Evolutionary conservation across 53 echinoderm and acorn worm species (phyloP).

Genomic region (Astropecten irregularis): DNA sequence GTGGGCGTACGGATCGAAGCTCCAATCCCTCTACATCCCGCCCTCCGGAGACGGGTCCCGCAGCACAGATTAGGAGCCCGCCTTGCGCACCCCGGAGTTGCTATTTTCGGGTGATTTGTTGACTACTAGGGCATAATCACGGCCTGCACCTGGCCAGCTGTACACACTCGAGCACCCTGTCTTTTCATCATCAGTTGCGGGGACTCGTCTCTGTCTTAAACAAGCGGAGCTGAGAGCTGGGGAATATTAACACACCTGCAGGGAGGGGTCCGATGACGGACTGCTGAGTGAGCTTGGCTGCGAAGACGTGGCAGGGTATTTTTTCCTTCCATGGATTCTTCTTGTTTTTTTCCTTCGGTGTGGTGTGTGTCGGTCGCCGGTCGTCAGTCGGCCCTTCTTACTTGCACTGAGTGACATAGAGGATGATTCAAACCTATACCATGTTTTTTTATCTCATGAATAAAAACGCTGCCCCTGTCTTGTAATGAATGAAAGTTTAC

Average conservation of each 20-base stretch:
- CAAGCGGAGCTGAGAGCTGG: slow-evolving; percentile 44
- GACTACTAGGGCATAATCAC: slow-evolving; percentile 68
- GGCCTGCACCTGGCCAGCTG: slow-evolving; percentile 63
- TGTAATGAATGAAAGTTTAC: too few relatives aligned
- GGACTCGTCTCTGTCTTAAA: slow-evolving; percentile 47
- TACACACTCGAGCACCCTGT: slow-evolving; percentile 48
- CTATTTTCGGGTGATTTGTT: slow-evolving; percentile 73
- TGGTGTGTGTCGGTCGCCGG: too few relatives aligned
- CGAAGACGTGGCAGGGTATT: too few relatives aligned
- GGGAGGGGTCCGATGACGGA: slow-evolving; percentile 29
- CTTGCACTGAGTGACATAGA: too few relatives aligned
- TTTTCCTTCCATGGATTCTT: too few relatives aligned
- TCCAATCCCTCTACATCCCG: slow-evolving; percentile 12
- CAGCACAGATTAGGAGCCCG: slow-evolving; percentile 35
- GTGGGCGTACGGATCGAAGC: slow-evolving; percentile 36
- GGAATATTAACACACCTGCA: slow-evolving; percentile 58
- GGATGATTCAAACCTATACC: too few relatives aligned
- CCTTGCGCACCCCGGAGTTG: slow-evolving; percentile 10
- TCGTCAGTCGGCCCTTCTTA: too few relatives aligned
- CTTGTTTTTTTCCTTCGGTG: too few relatives aligned
- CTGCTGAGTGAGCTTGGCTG: slow-evolving; percentile 11
- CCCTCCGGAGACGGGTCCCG: slow-evolving; percentile 24
- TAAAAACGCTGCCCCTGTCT: too few relatives aligned
- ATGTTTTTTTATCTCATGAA: too few relatives aligned
- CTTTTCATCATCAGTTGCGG: slow-evolving; percentile 58